Evolutionary conservation across 2,113 vertebrate species (phyloP), one percentile per base, ranked within the genome.

Genomic region (Parus major): DNA sequence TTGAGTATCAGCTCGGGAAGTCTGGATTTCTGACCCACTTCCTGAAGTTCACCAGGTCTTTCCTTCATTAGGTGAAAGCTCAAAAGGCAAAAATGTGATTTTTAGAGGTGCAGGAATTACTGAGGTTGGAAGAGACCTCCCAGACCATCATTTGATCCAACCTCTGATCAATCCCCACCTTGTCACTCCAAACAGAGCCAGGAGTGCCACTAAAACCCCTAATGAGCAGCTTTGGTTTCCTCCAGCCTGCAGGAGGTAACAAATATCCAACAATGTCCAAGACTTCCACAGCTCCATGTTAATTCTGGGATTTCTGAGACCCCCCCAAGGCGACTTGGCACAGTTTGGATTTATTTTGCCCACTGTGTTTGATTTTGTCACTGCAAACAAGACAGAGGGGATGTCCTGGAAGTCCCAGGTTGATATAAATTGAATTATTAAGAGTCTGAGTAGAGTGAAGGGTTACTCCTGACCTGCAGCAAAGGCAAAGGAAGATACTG

Each of bases 181-280:
- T 31, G 24, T 5, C 49, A 35, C 15, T 36, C 20, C 61, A 79
- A 44, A 50, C 8, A 36, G 46, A 47, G 47, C 49, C 5, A 35
- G 10, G 31, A 65, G 35, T 33, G 21, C 18, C 57, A 5, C 21
- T 12, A 10, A 49, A 79, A 12, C 5, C 29, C 57, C 16, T 0
- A 0, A 21, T 1, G 46, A 87, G 23, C n/a, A 36, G 47, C 11
- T n/a, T 11, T 12, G 39, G 39, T 23, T 56, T n/a, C 69, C 28
- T 84, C 18, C 65, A 73, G 31, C 9, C 82, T 68, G 39, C 24
- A 82, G 61, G 21, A 93, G 23, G 29, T 5, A 9, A 27, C 19
- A 3, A 1, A 1, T 20, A 35, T 12, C 25, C 39, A 36, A 18
- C 5, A 46, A 39, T 0, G 1, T 29, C 50, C 2, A 3, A 28